A percentile compares a stretch with the other conserved stretches of the same genome.
phyloP scores from a whole-genome alignment of 2,888 invertebrate genomes.

The Galerucella nymphaeae region DNA sequence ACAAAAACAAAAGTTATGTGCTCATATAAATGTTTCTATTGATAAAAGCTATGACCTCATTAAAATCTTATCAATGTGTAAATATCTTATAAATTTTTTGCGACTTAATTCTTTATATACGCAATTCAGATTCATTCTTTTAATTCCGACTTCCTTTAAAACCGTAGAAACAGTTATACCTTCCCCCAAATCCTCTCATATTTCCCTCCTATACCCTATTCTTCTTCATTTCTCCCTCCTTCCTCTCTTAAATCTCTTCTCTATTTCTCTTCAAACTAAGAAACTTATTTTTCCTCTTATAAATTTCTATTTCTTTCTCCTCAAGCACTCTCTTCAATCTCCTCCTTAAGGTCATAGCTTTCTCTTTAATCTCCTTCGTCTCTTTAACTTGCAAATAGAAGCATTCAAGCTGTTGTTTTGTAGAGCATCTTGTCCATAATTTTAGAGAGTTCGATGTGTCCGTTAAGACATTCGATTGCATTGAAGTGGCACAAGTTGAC shows the following conservation, averaged over 20 bases:
- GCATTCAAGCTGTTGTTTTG: background rate
- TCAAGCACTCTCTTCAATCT: no score
- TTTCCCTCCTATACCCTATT: no score
- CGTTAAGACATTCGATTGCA: background rate
- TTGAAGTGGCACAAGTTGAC: background rate
- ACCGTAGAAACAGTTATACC: no score
- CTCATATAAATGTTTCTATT: background rate
- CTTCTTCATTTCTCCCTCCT: no score
- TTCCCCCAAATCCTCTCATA: no score
- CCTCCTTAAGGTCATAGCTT: no score
- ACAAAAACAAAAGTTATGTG: background rate
- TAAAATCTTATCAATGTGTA: background rate
- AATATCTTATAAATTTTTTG: background rate
- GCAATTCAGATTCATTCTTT: background rate
- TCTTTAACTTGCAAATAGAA: background rate
- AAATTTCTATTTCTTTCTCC: no score
- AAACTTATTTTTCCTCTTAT: no score
- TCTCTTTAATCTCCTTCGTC: no score
- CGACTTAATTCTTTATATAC: no score
- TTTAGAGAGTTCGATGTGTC: background rate
- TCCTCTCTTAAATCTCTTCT: no score
- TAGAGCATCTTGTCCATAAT: background rate
- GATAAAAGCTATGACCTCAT: background rate
- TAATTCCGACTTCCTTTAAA: background rate
- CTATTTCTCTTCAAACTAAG: no score